phyloP scores from a whole-genome alignment of 1,140 invertebrate genomes.

The Camponotus pennsylvanicus region DNA sequence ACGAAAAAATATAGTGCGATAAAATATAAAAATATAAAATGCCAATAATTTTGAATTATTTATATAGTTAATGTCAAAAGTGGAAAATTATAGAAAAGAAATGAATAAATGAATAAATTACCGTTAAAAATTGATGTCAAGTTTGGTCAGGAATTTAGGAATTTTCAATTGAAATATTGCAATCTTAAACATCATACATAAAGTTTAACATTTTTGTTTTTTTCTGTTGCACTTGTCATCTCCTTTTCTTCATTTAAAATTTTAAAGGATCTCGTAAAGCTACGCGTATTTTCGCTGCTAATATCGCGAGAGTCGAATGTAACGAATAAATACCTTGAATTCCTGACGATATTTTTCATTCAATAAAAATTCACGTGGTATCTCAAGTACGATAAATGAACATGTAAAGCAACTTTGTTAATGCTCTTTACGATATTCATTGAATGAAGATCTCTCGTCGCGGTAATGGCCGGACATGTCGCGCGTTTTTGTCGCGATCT shows the following conservation, averaged over 20 bases:
- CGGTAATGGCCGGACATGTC: neutral
- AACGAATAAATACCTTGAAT: slow-evolving; percentile 35
- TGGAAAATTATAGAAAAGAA: too few species aligned
- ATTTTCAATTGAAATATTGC: neutral
- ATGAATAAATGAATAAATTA: slow-evolving; percentile 14
- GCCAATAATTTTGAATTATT: neutral
- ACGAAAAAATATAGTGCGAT: neutral
- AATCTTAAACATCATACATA: slow-evolving; percentile 4
- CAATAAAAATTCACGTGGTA: slow-evolving; percentile 21
- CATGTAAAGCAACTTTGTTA: slow-evolving; percentile 36
- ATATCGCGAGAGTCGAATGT: slow-evolving; percentile 12
- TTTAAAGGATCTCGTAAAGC: neutral
- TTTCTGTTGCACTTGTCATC: neutral
- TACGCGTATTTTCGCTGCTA: neutral
- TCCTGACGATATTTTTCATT: neutral
- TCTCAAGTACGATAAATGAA: neutral
- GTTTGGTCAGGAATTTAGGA: neutral
- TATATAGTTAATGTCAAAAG: neutral
- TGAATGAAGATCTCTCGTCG: slow-evolving; percentile 26
- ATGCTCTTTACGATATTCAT: slow-evolving; percentile 14
- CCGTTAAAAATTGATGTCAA: neutral
- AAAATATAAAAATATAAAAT: neutral
- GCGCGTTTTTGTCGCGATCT: neutral
- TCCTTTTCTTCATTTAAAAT: neutral
- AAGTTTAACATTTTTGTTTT: neutral